Percentiles rank a stretch among this genome's conserved stretches.
These are phyloP conservation scores for Silvanus unidentatus DNA, from an alignment of 2,888 invertebrate genomes.

Conservation along the genomic window DNA sequence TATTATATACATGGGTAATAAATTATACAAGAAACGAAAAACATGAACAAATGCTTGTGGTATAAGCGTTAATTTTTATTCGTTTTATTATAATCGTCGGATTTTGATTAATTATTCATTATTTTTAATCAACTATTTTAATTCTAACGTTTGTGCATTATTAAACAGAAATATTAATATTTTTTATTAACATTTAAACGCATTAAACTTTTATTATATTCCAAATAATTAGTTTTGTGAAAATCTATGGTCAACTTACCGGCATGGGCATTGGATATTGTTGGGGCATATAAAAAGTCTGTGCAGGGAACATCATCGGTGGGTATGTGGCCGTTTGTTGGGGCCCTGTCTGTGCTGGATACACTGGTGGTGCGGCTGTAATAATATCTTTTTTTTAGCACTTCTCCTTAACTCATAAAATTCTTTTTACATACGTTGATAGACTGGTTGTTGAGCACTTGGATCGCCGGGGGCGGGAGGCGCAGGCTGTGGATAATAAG, in stretches of 20 bases:
- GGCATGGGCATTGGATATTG: conserved; percentile 48
- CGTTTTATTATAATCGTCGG: too few species aligned
- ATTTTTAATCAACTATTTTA: too few species aligned
- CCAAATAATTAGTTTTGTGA: neutral
- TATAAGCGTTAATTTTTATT: too few species aligned
- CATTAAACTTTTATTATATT: too few species aligned
- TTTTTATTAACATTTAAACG: too few species aligned
- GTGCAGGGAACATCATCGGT: conserved; percentile 44
- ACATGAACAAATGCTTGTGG: too few species aligned
- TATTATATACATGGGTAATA: conserved; percentile 2
- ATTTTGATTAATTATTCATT: too few species aligned
- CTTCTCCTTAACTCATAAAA: neutral
- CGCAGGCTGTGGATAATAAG: conserved; percentile 38
- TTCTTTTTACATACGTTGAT: conserved; percentile 33
- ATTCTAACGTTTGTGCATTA: too few species aligned
- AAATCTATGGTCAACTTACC: conserved; percentile 33
- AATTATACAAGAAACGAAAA: neutral
- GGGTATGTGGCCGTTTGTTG: conserved; percentile 42
- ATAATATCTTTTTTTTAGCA: conserved; percentile 8
- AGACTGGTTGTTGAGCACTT: conserved; percentile 38
- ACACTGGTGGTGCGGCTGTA: conserved; percentile 37
- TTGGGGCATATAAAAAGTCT: conserved; percentile 46
- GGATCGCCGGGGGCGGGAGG: conserved; percentile 35
- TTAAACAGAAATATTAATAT: too few species aligned
- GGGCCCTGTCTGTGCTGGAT: conserved; percentile 41